Conservation (phyloP, 2,888 invertebrate species). For the Mechanitis messenoides region DNA sequence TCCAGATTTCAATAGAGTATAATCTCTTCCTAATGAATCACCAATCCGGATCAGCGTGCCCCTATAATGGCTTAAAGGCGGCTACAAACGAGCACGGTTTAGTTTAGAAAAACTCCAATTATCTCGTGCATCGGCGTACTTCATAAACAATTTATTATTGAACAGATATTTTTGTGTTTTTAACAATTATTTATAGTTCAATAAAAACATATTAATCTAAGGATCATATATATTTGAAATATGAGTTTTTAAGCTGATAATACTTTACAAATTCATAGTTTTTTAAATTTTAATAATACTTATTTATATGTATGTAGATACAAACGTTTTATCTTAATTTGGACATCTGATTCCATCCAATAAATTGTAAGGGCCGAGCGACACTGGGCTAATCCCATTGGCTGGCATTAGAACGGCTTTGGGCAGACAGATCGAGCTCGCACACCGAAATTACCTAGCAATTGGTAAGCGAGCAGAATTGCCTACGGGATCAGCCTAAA, state of each 20-base stretch:
- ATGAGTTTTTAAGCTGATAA: too few relatives aligned
- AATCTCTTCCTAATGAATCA: conserved; percentile 78
- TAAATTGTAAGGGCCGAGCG: conserved; percentile 67
- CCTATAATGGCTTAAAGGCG: conserved; percentile 61
- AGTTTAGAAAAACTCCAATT: conserved; percentile 68
- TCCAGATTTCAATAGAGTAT: conserved; percentile 76
- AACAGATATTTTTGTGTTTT: neutral
- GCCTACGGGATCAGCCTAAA: conserved; percentile 73
- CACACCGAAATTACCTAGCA: conserved; percentile 74
- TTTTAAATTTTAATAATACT: neutral
- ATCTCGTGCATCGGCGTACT: conserved; percentile 38
- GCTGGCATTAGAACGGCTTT: conserved; percentile 73
- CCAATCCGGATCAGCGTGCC: conserved; percentile 72
- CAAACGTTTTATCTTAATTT: conserved; percentile 39
- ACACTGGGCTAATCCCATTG: conserved; percentile 74
- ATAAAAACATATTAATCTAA: too few relatives aligned
- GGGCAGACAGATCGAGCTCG: conserved; percentile 72
- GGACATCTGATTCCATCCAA: conserved; percentile 59
- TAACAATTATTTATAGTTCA: too few relatives aligned
- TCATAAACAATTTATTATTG: conserved; percentile 25
- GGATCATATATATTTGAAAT: too few relatives aligned
- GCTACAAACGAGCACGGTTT: conserved; percentile 59
- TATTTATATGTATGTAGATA: conserved; percentile 6
- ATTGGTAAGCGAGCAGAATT: conserved; percentile 72
- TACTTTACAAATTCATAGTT: too few relatives aligned